Base-by-base conservation (phyloP, 1,140 invertebrate species). In the Ceratosolen solmsi region DNA sequence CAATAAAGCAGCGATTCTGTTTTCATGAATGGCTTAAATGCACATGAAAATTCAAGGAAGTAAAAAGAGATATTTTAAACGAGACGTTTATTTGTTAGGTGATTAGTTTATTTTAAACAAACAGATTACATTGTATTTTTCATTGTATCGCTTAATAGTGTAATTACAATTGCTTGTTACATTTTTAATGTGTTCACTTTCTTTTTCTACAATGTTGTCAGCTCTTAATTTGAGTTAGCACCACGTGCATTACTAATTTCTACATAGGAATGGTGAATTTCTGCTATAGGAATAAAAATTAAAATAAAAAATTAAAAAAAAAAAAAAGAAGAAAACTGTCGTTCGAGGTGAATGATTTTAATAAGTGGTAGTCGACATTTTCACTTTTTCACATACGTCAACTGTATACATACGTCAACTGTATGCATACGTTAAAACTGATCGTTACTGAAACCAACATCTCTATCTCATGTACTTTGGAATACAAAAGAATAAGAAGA, bases 51-150 rank as follows among this genome's bases (percentile, higher is more conserved):
- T 46, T 13, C 41, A 46, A 7, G 41, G 41, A 46, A 46, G 41
- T 46, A 13, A 46, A 46, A 46, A 46, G 13, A 46, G 11, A 51
- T 63, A 36, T 56, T 54, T 79, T 49, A 27, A 25, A 80, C 63
- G 22, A 65, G 51, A 70, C 63, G 17, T 27, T 36, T 70, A 4
- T 74, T 79, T 83, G 54, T 56, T 84, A 80, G 76, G 80, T 84
- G 84, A 83, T 84, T 86, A 89, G 46, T 89, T 88, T 89, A 89
- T 89, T 89, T 89, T 86, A 88, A 88, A 87, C 83, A 87, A 89
- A 89, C 84, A 86, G 86, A 85, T 84, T 89, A 89, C 85, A 88
- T 88, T 38, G 49, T 79, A 73, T 73, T 78, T 85, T 82, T 60
- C 30, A 86, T 82, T 85, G 79, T 85, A 83, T 85, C 86, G 84